These are phyloP conservation scores for Nymphalis io DNA, from an alignment of 1,140 invertebrate genomes.

Conservation along the genomic window DNA sequence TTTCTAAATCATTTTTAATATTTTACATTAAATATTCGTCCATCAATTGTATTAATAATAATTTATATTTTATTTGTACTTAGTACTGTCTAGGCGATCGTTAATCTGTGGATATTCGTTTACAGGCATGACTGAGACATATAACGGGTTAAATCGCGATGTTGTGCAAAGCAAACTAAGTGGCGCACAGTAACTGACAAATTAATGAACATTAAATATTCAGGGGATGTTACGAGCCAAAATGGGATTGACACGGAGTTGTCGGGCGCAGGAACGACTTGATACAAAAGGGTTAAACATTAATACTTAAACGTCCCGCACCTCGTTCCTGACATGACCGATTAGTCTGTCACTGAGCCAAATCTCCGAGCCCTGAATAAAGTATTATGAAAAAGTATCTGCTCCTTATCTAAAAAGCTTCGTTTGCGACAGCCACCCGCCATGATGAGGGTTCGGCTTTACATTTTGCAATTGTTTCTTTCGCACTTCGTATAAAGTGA, in stretches of 20 bases:
- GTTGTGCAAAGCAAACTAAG: constrained; percentile 47
- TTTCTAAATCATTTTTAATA: no score
- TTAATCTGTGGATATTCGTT: background rate
- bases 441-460: constrained; percentile 69
- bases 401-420: constrained; percentile 67
- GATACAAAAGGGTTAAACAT: constrained; percentile 76
- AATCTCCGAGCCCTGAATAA: constrained; percentile 75
- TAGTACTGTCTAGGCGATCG: background rate
- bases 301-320: constrained; percentile 73
- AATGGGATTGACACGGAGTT: constrained; percentile 70
- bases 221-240: constrained; percentile 57
- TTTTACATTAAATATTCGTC: no score
- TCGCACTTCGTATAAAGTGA: constrained; percentile 30
- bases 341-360: constrained; percentile 76
- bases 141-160: constrained; percentile 33
- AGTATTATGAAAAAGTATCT: constrained; percentile 77
- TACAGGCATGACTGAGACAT: constrained; percentile 18
- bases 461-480: constrained; percentile 44
- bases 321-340: constrained; percentile 67
- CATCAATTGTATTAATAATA: no score
- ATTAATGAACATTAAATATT: constrained; percentile 78
- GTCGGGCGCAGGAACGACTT: constrained; percentile 58
- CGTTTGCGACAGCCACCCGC: constrained; percentile 44
- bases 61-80: no score
- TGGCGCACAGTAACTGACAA: constrained; percentile 61